These are phyloP conservation scores for Cotesia glomerata DNA, from an alignment of 1,140 invertebrate genomes.

Conservation along the genomic window DNA sequence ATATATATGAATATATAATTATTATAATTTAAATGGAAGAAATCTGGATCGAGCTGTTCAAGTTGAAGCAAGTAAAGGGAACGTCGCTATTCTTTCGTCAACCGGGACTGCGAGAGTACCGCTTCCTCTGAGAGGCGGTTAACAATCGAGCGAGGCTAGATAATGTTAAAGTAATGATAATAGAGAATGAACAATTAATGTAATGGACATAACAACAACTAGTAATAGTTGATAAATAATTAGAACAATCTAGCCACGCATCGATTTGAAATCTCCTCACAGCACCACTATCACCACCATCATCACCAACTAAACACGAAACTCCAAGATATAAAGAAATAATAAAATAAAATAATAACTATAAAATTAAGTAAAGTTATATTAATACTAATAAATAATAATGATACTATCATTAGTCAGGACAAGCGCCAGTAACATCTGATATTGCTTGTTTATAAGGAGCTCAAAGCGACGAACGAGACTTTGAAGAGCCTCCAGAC, in stretches of 20 bases:
- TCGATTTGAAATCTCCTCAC: conserved; percentile 12
- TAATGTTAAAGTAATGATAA: neutral
- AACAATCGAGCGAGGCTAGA: conserved; percentile 6
- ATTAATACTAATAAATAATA: conserved; percentile 10
- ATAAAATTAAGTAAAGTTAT: neutral
- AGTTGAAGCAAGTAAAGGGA: conserved; percentile 46
- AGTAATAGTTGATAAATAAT: neutral
- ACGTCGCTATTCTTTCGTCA: conserved; percentile 64
- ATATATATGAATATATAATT: neutral
- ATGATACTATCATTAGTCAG: neutral
- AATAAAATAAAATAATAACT: conserved; percentile 1
- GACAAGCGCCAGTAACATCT: conserved; percentile 46
- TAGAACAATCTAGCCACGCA: neutral
- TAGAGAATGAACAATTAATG: neutral
- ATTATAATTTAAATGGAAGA: neutral
- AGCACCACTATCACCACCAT: conserved; percentile 4
- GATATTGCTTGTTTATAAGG: conserved; percentile 66
- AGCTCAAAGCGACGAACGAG: conserved; percentile 82
- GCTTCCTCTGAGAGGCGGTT: conserved; percentile 42
- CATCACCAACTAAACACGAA: conserved; percentile 14
- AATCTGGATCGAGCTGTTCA: neutral
- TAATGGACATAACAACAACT: neutral
- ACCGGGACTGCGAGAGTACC: conserved; percentile 51
- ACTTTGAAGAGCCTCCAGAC: conserved; percentile 78
- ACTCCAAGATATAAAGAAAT: conserved; percentile 22